Conservation (phyloP, 2,113 vertebrate species). For the Oreocharis arfaki region DNA sequence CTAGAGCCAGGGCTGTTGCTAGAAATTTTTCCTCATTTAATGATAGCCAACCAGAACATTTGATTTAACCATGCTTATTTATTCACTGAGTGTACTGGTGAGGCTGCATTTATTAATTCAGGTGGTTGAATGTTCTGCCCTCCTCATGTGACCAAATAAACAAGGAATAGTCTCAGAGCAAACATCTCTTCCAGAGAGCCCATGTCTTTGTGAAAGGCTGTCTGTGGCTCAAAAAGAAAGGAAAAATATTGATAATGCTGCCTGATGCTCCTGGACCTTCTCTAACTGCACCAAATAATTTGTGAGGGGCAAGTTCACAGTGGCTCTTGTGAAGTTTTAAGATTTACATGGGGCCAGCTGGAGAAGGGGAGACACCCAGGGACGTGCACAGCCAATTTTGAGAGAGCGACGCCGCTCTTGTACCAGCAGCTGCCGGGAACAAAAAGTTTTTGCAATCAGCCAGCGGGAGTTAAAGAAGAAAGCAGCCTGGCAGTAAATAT, state of each 20-base stretch:
- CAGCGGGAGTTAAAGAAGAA: background rate
- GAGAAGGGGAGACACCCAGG: background rate
- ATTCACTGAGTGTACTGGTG: background rate
- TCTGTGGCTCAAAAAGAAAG: background rate
- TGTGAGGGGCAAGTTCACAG: background rate
- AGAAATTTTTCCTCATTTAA: background rate
- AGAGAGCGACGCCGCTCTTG: background rate
- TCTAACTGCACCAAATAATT: background rate
- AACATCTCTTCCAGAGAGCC: background rate
- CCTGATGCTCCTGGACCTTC: background rate
- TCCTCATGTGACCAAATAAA: background rate
- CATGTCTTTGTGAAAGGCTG: rapidly evolving
- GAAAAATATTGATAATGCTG: background rate
- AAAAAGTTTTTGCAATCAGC: background rate
- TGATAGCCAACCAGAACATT: background rate
- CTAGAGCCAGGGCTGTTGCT: background rate
- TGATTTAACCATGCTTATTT: background rate
- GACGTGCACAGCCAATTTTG: background rate
- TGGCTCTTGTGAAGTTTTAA: background rate
- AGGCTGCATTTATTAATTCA: background rate
- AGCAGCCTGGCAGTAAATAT: slow-evolving; percentile 22
- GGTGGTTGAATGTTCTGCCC: background rate
- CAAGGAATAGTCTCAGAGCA: background rate
- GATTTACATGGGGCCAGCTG: background rate
- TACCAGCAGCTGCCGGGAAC: background rate